Base-by-base conservation (phyloP, 2,797 vertebrate genomes). In the Coregonus ussuriensis region DNA sequence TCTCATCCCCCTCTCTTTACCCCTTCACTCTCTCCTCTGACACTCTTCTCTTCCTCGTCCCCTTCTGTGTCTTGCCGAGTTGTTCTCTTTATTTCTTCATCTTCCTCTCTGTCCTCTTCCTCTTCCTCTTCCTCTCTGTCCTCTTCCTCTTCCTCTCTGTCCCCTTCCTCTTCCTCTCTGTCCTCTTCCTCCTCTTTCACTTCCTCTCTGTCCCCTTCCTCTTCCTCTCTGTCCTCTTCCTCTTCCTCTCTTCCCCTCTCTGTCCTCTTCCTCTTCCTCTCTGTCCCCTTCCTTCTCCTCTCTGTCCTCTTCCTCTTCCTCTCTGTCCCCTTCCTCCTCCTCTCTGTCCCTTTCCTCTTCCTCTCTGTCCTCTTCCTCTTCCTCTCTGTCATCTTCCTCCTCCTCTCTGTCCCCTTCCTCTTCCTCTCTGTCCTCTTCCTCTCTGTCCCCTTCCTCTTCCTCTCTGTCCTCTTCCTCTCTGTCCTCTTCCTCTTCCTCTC, bases 1-100 rank as follows among this genome's bases (percentile, higher is more conserved):
- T 69, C 65, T 18, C 76, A 65, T 35, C 72, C 25, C 33, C 21
- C 77, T 70, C 83, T 74, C 82, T 69, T 78, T 81, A 77, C 81
- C 79, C 84, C 80, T 78, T 88, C 82, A 47, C 77, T 53, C 72
- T 74, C 77, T 74, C 41, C 75, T 77, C 85, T 77, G 77, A 72
- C 79, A 79, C 82, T 85, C 75, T 67, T 80, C 78, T 47, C 74
- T 79, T 66, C 80, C 65, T 81, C 77, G 79, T 82, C 68, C 75
- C 74, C 71, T 75, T 78, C 41, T 78, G 77, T 67, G 66, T 81
- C 84, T 79, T 73, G 62, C 74, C 71, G 68, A 33, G 80, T 82
- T 74, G 69, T 81, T 78, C 80, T 77, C 86, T 83, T 18, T 73
- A 71, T 51, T 29, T 80, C 74, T 77, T 25, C 25, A 25, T 25